phyloP scores from a whole-genome alignment of 2,797 vertebrate genomes.

The Platyrinchus mystaceus region DNA sequence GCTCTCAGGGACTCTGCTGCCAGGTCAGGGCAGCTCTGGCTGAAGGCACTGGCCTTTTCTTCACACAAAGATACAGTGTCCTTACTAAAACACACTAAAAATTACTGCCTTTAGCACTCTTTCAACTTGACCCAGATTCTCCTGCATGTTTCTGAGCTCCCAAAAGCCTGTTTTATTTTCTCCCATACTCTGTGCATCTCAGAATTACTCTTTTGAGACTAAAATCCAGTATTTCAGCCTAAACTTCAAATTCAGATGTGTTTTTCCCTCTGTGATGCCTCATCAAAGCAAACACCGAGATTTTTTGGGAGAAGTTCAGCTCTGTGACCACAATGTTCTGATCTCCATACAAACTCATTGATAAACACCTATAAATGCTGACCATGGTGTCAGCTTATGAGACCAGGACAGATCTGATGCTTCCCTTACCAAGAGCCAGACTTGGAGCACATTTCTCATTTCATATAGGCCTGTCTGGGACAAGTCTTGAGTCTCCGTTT shows the following conservation, averaged over 20 bases:
- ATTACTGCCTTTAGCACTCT: not conserved
- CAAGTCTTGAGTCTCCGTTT: not conserved
- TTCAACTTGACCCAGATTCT: not conserved
- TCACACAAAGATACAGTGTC: not conserved
- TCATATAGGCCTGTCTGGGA: not conserved
- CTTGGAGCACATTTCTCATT: not conserved
- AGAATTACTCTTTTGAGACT: not conserved
- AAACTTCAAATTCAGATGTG: not conserved
- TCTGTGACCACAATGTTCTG: not conserved
- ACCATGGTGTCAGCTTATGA: not conserved
- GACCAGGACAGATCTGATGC: not conserved
- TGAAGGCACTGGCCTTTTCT: not conserved
- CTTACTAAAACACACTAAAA: not conserved
- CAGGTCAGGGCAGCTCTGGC: not conserved
- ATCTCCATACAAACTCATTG: fast-evolving
- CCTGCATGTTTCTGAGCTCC: not conserved
- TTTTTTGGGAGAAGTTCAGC: not conserved
- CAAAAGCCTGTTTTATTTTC: not conserved
- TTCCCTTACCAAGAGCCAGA: not conserved
- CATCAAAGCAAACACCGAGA: not conserved
- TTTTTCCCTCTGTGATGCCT: not conserved
- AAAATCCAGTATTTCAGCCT: not conserved
- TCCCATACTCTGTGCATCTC: not conserved
- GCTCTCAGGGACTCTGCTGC: not conserved
- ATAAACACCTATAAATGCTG: not conserved